phyloP scores from a whole-genome alignment of 1,140 invertebrate species.

The Rhizoglyphus robini region DNA sequence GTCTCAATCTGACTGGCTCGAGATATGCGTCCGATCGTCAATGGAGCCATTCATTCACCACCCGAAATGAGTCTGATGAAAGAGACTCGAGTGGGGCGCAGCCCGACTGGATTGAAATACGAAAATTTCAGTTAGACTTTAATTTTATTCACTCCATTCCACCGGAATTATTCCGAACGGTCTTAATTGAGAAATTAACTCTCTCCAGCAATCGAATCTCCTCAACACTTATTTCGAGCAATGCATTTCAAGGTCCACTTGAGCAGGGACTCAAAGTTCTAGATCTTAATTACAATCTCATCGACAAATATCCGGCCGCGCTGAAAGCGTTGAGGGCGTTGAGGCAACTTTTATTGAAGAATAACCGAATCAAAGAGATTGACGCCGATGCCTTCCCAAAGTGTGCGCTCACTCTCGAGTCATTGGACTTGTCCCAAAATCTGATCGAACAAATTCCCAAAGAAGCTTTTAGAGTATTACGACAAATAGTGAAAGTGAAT shows the following conservation, averaged over 20 bases:
- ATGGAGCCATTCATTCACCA: background rate
- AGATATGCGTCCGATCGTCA: no score
- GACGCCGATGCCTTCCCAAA: conserved; percentile 62
- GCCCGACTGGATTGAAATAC: no score
- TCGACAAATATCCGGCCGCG: conserved; percentile 39
- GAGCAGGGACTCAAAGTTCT: conserved; percentile 25
- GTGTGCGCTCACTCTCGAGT: conserved; percentile 52
- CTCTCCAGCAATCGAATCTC: conserved; percentile 59
- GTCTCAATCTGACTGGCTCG: background rate
- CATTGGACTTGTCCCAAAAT: conserved; percentile 64
- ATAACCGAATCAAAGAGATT: conserved; percentile 57
- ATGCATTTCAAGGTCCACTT: conserved; percentile 48
- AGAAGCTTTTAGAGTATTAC: conserved; percentile 49
- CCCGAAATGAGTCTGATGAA: background rate
- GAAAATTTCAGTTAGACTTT: conserved; percentile 63
- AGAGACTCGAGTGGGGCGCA: no score
- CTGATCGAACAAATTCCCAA: conserved; percentile 54
- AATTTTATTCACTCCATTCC: conserved; percentile 53
- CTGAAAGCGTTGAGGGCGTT: conserved; percentile 49
- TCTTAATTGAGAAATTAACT: conserved; percentile 55
- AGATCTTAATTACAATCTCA: conserved; percentile 29
- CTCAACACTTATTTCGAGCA: conserved; percentile 42
- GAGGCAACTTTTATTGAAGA: conserved; percentile 64
- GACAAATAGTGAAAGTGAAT: conserved; percentile 61
- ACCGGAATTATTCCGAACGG: conserved; percentile 47